Evolutionary conservation across 2,113 vertebrate species (phyloP).

Genomic region (Rhegmatorhina hoffmannsi): DNA sequence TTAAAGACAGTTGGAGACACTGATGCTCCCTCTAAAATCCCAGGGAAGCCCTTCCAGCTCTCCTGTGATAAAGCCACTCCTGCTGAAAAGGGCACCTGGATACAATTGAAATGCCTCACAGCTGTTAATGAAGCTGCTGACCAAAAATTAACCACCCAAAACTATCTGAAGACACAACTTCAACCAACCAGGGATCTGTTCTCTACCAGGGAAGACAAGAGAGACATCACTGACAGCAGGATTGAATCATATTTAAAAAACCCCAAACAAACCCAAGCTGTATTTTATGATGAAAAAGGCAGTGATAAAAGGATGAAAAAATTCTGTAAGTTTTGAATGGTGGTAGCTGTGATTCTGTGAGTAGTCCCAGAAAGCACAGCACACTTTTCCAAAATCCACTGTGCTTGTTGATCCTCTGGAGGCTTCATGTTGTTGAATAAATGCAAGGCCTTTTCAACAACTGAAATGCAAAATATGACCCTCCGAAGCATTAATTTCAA

Average conservation of each 20-base stretch:
- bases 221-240: not conserved
- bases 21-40: not conserved
- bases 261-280: not conserved
- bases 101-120: not conserved
- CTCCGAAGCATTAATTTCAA: constrained; percentile 64
- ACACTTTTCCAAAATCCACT: constrained; percentile 1
- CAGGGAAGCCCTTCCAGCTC: not conserved
- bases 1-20: not conserved
- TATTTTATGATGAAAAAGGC: not conserved
- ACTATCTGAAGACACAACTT: not conserved
- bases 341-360: constrained; percentile 12
- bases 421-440: constrained; percentile 41
- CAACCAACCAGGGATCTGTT: not conserved
- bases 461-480: constrained; percentile 67
- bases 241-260: not conserved
- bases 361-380: constrained; percentile 9
- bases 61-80: not conserved
- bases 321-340: not conserved
- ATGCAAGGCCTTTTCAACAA: constrained; percentile 57
- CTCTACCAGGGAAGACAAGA: not conserved
- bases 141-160: not conserved
- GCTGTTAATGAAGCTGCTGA: not conserved
- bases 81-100: not conserved
- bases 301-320: not conserved
- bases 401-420: constrained; percentile 6